phyloP scores from a whole-genome alignment of 2,797 vertebrate genomes.

The Oophaga sylvatica region DNA sequence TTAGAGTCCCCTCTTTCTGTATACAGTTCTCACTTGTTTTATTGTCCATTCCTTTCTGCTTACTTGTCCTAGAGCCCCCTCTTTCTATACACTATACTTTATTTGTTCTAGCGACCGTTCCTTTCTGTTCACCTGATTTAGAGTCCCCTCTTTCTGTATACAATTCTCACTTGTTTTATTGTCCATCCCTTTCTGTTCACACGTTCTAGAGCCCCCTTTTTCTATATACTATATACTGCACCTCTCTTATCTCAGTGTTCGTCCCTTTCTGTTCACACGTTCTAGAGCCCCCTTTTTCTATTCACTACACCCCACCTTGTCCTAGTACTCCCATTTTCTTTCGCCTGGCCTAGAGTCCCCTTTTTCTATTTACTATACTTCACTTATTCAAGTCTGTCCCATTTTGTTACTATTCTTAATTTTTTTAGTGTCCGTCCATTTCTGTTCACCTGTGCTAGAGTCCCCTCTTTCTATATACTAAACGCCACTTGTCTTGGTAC shows the following conservation, averaged over 20 bases:
- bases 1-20: background rate
- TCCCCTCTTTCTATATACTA: background rate
- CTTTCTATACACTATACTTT: background rate
- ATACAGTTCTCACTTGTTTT: background rate
- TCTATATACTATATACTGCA: background rate
- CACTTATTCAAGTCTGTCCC: background rate
- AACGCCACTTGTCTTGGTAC: background rate
- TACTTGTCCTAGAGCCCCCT: background rate
- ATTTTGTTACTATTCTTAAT: no score
- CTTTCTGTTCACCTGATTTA: background rate
- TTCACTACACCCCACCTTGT: background rate
- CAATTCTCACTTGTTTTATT: background rate
- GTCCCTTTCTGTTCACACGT: background rate
- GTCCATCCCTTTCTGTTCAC: no score
- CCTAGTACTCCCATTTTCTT: background rate
- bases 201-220: background rate
- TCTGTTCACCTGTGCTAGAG: background rate
- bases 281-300: background rate
- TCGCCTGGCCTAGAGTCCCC: background rate
- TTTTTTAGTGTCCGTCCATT: no score
- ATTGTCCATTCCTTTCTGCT: no score
- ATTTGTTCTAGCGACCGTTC: no score
- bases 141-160: background rate
- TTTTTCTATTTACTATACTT: background rate
- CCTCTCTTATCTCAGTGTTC: no score